Conservation (phyloP, 1,140 invertebrate genomes). For the Mercenaria mercenaria region DNA sequence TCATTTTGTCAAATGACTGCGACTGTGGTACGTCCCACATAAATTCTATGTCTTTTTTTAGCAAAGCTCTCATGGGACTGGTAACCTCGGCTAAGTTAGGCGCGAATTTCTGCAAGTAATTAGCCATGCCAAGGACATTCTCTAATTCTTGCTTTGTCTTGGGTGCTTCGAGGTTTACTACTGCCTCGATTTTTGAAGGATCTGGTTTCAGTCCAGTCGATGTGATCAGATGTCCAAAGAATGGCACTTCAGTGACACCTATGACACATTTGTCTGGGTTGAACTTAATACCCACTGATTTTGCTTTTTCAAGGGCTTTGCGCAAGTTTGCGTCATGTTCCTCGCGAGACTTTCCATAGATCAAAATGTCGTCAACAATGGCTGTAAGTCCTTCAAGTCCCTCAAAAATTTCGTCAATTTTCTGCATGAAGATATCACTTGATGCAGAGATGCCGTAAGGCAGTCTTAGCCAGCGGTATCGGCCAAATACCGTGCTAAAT, state of each 20-base stretch:
- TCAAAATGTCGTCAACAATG: constrained; percentile 83
- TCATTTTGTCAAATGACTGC: constrained; percentile 55
- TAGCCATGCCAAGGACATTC: constrained; percentile 83
- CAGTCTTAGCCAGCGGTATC: neutral
- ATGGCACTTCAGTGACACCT: constrained; percentile 45
- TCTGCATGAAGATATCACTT: constrained; percentile 28
- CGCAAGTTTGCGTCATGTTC: constrained; percentile 59
- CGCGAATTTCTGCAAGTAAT: constrained; percentile 82
- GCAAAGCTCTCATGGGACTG: constrained; percentile 58
- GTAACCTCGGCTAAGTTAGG: constrained; percentile 82
- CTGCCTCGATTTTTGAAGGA: constrained; percentile 81
- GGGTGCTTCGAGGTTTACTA: constrained; percentile 77
- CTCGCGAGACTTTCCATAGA: constrained; percentile 62
- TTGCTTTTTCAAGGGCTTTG: constrained; percentile 83
- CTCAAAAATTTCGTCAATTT: constrained; percentile 66
- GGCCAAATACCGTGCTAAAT: neutral
- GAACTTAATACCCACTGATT: constrained; percentile 84
- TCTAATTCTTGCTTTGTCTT: constrained; percentile 80
- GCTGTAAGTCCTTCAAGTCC: constrained; percentile 69
- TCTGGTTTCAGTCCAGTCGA: constrained; percentile 82
- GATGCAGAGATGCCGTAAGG: neutral
- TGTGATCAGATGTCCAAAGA: constrained; percentile 48
- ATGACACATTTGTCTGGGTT: constrained; percentile 81
- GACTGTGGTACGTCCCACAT: constrained; percentile 78
- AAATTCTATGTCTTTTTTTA: constrained; percentile 62